phyloP scores from a whole-genome alignment of 2,113 vertebrate genomes.

The Spizaetus ornatus region DNA sequence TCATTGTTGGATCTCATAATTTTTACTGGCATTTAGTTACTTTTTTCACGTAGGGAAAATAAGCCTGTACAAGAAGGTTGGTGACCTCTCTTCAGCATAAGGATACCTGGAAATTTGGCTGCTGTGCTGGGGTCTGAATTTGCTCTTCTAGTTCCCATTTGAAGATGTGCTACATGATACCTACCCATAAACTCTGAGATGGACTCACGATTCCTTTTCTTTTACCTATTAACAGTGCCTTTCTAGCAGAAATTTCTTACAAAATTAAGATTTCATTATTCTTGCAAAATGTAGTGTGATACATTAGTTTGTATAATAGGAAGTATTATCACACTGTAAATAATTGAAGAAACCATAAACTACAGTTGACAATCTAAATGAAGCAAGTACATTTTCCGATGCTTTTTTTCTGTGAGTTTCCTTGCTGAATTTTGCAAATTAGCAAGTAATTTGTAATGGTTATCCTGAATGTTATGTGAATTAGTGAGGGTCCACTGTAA shows the following conservation, averaged over 20 bases:
- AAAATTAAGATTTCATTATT: not conserved
- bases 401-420: not conserved
- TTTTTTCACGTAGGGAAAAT: not conserved
- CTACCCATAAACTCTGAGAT: not conserved
- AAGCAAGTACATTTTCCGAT: not conserved
- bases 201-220: not conserved
- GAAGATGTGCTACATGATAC: not conserved
- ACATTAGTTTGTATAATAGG: not conserved
- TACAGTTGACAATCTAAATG: not conserved
- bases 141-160: not conserved
- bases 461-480: slow-evolving; percentile 1
- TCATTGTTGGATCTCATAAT: not conserved
- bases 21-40: not conserved
- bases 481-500: slow-evolving; percentile 30
- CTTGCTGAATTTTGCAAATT: slow-evolving; percentile 23
- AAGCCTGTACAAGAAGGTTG: too few species aligned
- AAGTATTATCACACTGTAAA: slow-evolving; percentile 34
- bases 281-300: not conserved
- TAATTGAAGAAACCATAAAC: slow-evolving; percentile 56
- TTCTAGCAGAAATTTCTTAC: not conserved
- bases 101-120: not conserved
- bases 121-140: not conserved
- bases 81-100: not conserved
- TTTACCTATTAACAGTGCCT: not conserved
- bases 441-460: slow-evolving; percentile 17